Percentiles rank a stretch among this genome's conserved stretches.
phyloP scores from a whole-genome alignment of 2,113 vertebrate genomes.

The Sphyrna mokarran region DNA sequence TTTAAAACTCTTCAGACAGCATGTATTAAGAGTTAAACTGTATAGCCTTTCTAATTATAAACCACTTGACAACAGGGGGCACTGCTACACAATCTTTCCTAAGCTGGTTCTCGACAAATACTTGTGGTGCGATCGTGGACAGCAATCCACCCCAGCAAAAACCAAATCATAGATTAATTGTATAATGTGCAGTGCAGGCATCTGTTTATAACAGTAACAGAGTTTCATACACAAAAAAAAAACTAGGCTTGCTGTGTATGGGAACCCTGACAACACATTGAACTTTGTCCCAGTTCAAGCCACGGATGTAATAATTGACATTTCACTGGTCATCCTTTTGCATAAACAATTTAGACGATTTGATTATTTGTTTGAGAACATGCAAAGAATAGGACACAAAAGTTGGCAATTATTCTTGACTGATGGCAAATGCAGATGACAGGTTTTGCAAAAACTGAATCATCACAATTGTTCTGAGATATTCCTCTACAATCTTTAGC shows the following conservation, averaged over 20 bases:
- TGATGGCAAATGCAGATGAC: neutral
- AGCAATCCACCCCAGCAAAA: neutral
- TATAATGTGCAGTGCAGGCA: neutral
- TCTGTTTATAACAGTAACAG: neutral
- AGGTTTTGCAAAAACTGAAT: neutral
- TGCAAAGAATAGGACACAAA: neutral
- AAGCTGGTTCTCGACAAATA: neutral
- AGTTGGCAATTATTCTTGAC: neutral
- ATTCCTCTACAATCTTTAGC: neutral
- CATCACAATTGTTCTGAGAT: neutral
- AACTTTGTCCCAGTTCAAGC: neutral
- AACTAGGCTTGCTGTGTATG: neutral
- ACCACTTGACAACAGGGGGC: neutral
- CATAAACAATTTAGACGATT: neutral
- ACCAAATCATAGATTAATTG: neutral
- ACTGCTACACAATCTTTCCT: conserved; percentile 16
- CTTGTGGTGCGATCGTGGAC: neutral
- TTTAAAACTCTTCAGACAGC: neutral
- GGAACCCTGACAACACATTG: neutral
- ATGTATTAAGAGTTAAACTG: neutral
- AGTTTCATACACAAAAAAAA: neutral
- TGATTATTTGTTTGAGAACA: neutral
- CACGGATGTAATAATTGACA: neutral
- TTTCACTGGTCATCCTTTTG: neutral
- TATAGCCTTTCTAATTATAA: neutral